Conservation (phyloP, 2,113 vertebrate species). For the Clarias batrachus region DNA sequence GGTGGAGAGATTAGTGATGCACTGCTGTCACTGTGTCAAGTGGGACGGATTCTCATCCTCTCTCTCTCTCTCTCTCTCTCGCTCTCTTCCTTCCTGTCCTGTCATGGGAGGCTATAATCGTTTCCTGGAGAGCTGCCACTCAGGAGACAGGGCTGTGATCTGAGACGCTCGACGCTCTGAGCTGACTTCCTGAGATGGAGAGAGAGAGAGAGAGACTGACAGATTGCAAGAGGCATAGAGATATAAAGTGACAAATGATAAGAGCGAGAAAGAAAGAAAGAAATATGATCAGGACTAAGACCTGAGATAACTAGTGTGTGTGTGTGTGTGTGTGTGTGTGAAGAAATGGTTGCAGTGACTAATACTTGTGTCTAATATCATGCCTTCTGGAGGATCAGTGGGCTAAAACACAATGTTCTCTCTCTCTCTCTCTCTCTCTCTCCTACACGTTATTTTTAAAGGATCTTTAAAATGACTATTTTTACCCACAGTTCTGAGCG, state of each 20-base stretch:
- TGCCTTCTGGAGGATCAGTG: slow-evolving; percentile 53
- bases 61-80: slow-evolving; percentile 19
- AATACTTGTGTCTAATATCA: slow-evolving; percentile 46
- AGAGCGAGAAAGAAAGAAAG: slow-evolving; percentile 46
- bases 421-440: slow-evolving; percentile 46
- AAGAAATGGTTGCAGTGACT: slow-evolving; percentile 10
- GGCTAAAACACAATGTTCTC: slow-evolving; percentile 46
- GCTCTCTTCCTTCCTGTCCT: slow-evolving; percentile 13
- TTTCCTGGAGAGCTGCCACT: slow-evolving; percentile 52
- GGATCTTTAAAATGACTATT: slow-evolving; percentile 68
- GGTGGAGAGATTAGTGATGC: slow-evolving; percentile 19
- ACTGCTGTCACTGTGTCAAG: not conserved
- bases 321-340: slow-evolving; percentile 2
- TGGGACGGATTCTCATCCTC: slow-evolving; percentile 10
- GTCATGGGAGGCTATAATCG: slow-evolving; percentile 39
- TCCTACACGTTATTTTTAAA: slow-evolving; percentile 60
- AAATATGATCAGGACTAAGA: not conserved
- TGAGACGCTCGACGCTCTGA: slow-evolving; percentile 58
- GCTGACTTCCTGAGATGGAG: slow-evolving; percentile 59
- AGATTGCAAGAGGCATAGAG: not conserved
- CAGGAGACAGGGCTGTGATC: slow-evolving; percentile 45
- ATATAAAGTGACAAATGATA: slow-evolving; percentile 1
- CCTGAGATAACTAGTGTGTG: not conserved
- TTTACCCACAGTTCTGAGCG: slow-evolving; percentile 63
- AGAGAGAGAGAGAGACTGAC: slow-evolving; percentile 15